These are phyloP conservation scores for Toxotes jaculatrix DNA, from an alignment of 2,113 vertebrate species.

Conservation along the genomic window DNA sequence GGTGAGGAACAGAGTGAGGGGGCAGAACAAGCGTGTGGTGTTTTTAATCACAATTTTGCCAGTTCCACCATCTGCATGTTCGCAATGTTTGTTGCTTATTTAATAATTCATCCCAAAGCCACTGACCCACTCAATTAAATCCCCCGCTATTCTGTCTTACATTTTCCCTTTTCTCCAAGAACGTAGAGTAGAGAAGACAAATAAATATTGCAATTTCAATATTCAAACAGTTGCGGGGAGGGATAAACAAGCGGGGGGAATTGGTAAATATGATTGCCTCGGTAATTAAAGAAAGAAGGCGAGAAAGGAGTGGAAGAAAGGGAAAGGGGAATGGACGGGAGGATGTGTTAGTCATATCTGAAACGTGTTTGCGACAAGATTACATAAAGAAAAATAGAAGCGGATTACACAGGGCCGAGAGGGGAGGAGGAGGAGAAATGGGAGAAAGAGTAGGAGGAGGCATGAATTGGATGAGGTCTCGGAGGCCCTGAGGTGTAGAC, in stretches of 20 bases:
- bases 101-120: slow-evolving; percentile 78
- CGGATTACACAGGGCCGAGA: slow-evolving; percentile 60
- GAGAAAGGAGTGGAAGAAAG: slow-evolving; percentile 57
- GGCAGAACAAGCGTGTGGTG: neutral
- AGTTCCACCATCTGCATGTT: slow-evolving; percentile 42
- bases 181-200: slow-evolving; percentile 52
- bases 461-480: slow-evolving; percentile 68
- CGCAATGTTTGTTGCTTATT: slow-evolving; percentile 70
- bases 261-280: slow-evolving; percentile 78
- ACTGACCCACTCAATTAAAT: slow-evolving; percentile 84
- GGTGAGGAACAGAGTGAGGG: slow-evolving; percentile 8
- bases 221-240: slow-evolving; percentile 74
- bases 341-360: slow-evolving; percentile 79
- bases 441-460: slow-evolving; percentile 51
- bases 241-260: slow-evolving; percentile 72
- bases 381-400: slow-evolving; percentile 74
- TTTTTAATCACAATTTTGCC: slow-evolving; percentile 63
- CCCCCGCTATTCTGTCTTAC: slow-evolving; percentile 60
- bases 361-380: slow-evolving; percentile 72
- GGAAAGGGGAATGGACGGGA: slow-evolving; percentile 60
- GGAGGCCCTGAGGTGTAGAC: slow-evolving; percentile 64
- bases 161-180: slow-evolving; percentile 53
- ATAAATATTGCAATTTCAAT: slow-evolving; percentile 77
- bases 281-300: slow-evolving; percentile 80
- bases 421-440: slow-evolving; percentile 40